Conservation (phyloP, 2,113 vertebrate species). For the Brachypteracias leptosomus region DNA sequence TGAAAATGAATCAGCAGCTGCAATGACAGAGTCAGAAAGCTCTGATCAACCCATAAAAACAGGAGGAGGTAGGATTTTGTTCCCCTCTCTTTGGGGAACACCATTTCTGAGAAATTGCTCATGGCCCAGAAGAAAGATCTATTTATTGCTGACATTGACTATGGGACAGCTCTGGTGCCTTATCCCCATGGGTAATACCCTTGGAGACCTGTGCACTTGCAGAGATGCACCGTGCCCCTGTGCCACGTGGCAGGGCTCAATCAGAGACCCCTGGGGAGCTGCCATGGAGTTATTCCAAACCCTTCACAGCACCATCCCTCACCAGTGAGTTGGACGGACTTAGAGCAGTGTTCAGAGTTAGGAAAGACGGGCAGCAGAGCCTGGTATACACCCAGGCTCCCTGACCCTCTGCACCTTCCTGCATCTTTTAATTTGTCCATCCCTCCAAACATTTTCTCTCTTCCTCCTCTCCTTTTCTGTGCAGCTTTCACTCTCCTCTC, state of each 20-base stretch:
- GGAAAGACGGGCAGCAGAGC: background rate
- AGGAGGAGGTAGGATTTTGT: background rate
- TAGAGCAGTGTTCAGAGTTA: background rate
- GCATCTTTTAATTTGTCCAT: background rate
- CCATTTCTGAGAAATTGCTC: background rate
- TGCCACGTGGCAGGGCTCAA: background rate
- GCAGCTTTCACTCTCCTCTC: background rate
- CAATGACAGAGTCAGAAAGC: background rate
- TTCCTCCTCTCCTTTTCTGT: background rate
- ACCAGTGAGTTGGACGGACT: too few species aligned
- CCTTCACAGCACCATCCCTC: background rate
- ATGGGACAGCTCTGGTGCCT: background rate
- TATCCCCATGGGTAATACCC: background rate
- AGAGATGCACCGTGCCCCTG: background rate
- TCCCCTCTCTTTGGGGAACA: background rate
- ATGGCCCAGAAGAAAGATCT: background rate
- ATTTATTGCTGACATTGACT: background rate
- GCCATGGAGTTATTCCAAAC: background rate
- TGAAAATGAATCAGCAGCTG: too few species aligned
- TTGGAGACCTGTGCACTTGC: accelerated
- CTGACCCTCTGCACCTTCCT: background rate
- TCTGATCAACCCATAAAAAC: background rate
- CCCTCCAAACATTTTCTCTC: background rate
- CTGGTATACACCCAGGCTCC: background rate
- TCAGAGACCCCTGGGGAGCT: background rate